phyloP scores from a whole-genome alignment of 2,888 invertebrate genomes.

The Lasius fuliginosus region DNA sequence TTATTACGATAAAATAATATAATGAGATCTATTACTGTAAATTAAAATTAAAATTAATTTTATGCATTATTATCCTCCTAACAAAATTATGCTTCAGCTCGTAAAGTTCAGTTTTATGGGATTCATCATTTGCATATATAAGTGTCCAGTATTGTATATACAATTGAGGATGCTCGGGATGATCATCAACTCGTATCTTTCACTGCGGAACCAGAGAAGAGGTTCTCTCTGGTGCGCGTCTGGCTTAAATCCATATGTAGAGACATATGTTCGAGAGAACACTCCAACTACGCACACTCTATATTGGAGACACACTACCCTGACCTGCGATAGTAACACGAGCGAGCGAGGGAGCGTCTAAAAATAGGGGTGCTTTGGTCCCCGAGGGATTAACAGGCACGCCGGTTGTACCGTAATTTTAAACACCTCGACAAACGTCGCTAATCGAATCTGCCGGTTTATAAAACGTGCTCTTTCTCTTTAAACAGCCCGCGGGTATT shows the following conservation, averaged over 20 bases:
- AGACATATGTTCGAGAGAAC: conserved; percentile 72
- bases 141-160: background rate
- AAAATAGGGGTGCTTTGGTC: conserved; percentile 76
- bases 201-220: conserved; percentile 57
- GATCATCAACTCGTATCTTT: conserved; percentile 46
- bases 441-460: conserved; percentile 71
- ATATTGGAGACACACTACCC: conserved; percentile 70
- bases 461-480: conserved; percentile 57
- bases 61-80: too few species aligned
- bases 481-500: conserved; percentile 45
- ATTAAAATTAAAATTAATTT: background rate
- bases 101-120: background rate
- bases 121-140: conserved; percentile 4
- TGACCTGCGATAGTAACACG: conserved; percentile 76
- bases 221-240: conserved; percentile 31
- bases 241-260: conserved; percentile 73
- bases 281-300: background rate
- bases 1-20: background rate
- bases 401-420: conserved; percentile 70
- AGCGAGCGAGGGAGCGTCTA: conserved; percentile 65
- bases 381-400: conserved; percentile 71
- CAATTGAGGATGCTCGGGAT: conserved; percentile 9
- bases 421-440: conserved; percentile 71
- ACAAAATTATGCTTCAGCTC: background rate
- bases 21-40: background rate